Evolutionary conservation across 1,140 invertebrate genomes (phyloP), one percentile per base, ranked within the genome.

Genomic region (Uloborus diversus): DNA sequence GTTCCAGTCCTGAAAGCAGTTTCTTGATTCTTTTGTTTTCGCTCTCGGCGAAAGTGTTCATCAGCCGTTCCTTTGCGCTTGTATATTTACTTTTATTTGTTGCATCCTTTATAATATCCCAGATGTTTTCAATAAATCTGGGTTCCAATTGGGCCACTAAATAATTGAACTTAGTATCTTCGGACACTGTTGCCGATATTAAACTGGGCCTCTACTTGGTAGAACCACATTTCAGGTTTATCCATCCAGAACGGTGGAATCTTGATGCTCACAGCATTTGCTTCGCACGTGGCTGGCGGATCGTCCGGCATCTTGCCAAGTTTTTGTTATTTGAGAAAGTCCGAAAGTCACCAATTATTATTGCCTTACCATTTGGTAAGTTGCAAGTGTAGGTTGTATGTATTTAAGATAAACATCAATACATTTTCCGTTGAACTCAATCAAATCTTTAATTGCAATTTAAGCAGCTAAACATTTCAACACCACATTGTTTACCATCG

Each of bases 161-260:
- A 27, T 78, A 51, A 56, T 42, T 78, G 28, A 78, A 78, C 33
- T 49, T 78, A 1, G 73, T 78, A n/a, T 73, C 69, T 27, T 59
- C 53, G 14, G 32, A 17, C 3, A 3, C 32, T 0, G 59, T 73
- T 25, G 17, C 28, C 23, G 2, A 14, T n/a, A 78, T 65, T 32
- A 25, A 78, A 78, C 27, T 78, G 42, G 4, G 73, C 59, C 59
- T 51, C 59, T 3, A 78, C 23, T 65, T 25, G 35, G 47, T 65
- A 66, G 53, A 78, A 73, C 73, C 59, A 78, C 3, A 78, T 65
- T 4, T 78, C 61, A 1, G 32, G 70, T 61, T 53, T 64, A 13
- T 78, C 47, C 5, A 47, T 7, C 61, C 73, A 65, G 28, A 78
- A 78, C 0, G 35, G 35, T 17, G 59, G 73, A 28, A 78, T 65